Evolutionary conservation across 2,797 vertebrate species (phyloP), one percentile per base, ranked within the genome.

Genomic region (Atherinosoma microstoma): DNA sequence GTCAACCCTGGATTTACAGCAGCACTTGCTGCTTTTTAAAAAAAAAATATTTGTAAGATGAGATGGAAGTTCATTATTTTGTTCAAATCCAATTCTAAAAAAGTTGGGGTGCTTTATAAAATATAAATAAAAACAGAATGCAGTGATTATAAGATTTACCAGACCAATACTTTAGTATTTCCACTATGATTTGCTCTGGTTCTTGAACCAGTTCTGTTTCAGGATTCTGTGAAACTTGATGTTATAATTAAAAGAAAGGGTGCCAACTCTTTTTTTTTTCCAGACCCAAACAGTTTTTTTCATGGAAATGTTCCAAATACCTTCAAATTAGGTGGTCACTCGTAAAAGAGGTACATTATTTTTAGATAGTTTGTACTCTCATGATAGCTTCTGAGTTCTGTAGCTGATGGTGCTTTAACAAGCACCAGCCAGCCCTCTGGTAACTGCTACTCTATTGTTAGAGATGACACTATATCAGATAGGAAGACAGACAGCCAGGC

Each of bases 391-490:
- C 64, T 69, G 69, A 83, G 64, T 72, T 81, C 57, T 84, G 42
- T 35, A 67, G 57, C 42, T 27, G 73, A 79, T 62, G 30, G 61
- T 69, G 72, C 79, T 86, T 86, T 77, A 83, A 83, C 70, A 64
- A 64, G 73, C 82, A 72, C 89, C 80, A 85, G 73, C 86, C 82
- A 78, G 79, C 70, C 76, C 70, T 62, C 83, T 78, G 79, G 87
- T 90, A 87, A 87, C 86, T 73, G 59, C 67, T 51, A 15, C 76
- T 91, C 92, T 93, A 91, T 93, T 93, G 93, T 93, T 89, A 86
- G 84, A 91, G 84, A 78, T 80, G 83, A 82, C 79, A 84, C 54
- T 38, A 73, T 78, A 58, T 61, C 67, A 84, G 76, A 84, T 72
- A 79, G 74, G 83, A 42, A 80, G 70, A 84, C 67, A 85, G 82